Conservation (phyloP, 2,888 invertebrate species). For the Drosophila nr. perissopoda region DNA sequence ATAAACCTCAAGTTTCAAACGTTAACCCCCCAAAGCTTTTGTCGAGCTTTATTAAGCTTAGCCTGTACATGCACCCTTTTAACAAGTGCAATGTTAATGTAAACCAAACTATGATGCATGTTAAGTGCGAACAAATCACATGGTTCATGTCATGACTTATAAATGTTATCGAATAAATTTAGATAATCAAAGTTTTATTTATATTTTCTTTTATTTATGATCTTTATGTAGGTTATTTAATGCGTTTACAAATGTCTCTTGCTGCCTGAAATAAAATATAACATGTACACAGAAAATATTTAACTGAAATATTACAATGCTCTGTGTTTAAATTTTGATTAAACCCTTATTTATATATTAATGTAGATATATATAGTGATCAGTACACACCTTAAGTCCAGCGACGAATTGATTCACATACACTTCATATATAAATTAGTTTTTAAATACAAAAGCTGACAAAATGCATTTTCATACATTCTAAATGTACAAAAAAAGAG, state of each 20-base stretch:
- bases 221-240: constrained; percentile 50
- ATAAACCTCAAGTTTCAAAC: constrained; percentile 9
- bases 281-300: constrained; percentile 47
- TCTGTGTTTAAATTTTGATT: constrained; percentile 42
- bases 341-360: constrained; percentile 37
- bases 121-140: neutral
- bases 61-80: constrained; percentile 1
- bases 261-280: constrained; percentile 48
- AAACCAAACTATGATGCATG: neutral
- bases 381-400: constrained; percentile 9
- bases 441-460: constrained; percentile 60
- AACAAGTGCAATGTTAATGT: constrained; percentile 1
- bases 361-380: constrained; percentile 32
- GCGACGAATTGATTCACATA: constrained; percentile 35
- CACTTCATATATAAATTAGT: constrained; percentile 50
- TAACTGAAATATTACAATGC: constrained; percentile 54
- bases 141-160: neutral
- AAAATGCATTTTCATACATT: constrained; percentile 73
- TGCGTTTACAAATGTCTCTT: constrained; percentile 67
- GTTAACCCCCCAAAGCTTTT: neutral
- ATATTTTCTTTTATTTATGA: constrained; percentile 25
- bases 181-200: neutral
- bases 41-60: neutral
- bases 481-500: constrained; percentile 64
- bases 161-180: neutral